Evolutionary conservation across 2,113 vertebrate species (phyloP), one percentile per base, ranked within the genome.

Genomic region (Dryoscopus gambensis): DNA sequence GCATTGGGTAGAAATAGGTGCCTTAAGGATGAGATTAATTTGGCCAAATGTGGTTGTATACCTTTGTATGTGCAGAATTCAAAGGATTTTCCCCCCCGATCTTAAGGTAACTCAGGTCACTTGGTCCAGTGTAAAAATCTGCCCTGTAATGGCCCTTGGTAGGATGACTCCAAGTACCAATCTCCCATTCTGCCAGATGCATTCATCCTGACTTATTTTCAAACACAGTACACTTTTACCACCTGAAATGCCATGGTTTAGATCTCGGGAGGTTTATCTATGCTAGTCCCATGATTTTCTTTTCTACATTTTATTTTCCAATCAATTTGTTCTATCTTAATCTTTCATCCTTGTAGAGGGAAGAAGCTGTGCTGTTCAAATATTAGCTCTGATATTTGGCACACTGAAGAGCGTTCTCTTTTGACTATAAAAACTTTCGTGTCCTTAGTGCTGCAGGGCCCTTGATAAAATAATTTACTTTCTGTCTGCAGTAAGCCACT

Each of bases 61-160:
- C 16, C 18, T 57, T 59, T 52, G 24, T 31, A 30, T 6, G 10
- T 15, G 30, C 10, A 8, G 4, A 85, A 59, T 13, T 83, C 35
- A 27, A 50, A 50, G 11, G 63, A 0, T 28, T 59, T 23, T 8
- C 2, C 2, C 20, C 9, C 5, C 6, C 4, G 2, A 17, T 60
- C 13, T 68, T 47, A 76, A 71, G 6, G 28, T 30, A 69, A 8
- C 8, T 31, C 11, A 5, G 30, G 14, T 60, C 49, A 56, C n/a
- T 55, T 60, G 35, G 6, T 44, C 27, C 55, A 28, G 20, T 52
- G 16, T 47, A 47, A 63, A 87, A 79, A 33, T 53, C 39, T 39
- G 31, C 33, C 33, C 27, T 62, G 11, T 37, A 49, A 70, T 3
- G 3, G 9, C 15, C 28, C 13, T 25, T 81, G 40, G 17, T 46